Evolutionary conservation across 2,113 vertebrate genomes (phyloP).

Genomic region (Melozone crissalis): DNA sequence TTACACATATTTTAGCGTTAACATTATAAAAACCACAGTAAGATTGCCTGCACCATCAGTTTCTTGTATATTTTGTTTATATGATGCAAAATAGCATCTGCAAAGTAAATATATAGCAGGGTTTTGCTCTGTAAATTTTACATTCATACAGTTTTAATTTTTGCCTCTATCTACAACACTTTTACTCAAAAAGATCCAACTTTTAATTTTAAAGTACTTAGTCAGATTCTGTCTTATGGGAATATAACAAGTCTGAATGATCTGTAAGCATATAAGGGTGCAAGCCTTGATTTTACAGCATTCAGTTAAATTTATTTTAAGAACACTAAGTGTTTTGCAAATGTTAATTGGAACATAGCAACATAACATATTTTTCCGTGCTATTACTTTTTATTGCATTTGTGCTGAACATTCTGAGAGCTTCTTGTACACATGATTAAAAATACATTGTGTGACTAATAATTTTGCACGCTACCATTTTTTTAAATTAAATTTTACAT

Average conservation of each 20-base stretch:
- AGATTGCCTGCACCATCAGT: background rate
- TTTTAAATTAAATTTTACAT: background rate
- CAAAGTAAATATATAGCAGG: background rate
- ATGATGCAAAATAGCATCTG: background rate
- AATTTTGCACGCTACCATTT: background rate
- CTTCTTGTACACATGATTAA: background rate
- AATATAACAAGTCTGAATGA: background rate
- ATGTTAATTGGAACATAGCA: background rate
- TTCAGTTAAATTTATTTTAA: background rate
- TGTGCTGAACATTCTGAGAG: background rate
- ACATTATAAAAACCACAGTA: background rate
- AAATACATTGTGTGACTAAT: background rate
- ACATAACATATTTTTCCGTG: fast-evolving
- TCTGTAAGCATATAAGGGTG: background rate
- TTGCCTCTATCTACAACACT: background rate
- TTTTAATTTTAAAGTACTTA: background rate
- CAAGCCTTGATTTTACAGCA: background rate
- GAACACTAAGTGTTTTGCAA: background rate
- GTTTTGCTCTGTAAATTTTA: background rate
- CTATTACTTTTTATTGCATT: background rate
- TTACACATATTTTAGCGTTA: background rate
- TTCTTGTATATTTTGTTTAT: background rate
- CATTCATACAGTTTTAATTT: background rate
- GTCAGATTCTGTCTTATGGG: background rate
- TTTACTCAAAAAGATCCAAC: background rate